Percentiles rank a stretch among this genome's conserved stretches.
Evolutionary conservation across 2,888 invertebrate species (phyloP).

Genomic region (Pyrgus malvae): DNA sequence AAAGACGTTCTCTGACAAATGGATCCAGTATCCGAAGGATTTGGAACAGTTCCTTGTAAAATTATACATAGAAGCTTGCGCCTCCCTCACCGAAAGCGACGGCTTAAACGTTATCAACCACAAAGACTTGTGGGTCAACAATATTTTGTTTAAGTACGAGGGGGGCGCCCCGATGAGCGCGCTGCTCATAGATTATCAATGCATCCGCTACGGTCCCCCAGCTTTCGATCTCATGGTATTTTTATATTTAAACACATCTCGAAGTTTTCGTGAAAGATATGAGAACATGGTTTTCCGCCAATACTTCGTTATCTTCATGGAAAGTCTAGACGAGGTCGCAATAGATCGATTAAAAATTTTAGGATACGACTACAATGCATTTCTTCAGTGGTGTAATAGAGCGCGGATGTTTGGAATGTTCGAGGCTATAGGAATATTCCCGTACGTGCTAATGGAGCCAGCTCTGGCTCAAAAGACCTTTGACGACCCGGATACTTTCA

Average conservation of each 20-base stretch:
- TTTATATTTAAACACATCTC: slow-evolving; percentile 54
- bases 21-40: slow-evolving; percentile 35
- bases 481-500: slow-evolving; percentile 42
- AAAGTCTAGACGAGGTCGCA: slow-evolving; percentile 43
- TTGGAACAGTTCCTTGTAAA: slow-evolving; percentile 45
- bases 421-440: slow-evolving; percentile 36
- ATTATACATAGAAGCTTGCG: slow-evolving; percentile 50
- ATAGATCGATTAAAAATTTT: slow-evolving; percentile 40
- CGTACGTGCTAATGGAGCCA: slow-evolving; percentile 44
- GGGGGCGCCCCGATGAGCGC: slow-evolving; percentile 48
- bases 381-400: slow-evolving; percentile 28
- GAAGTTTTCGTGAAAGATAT: slow-evolving; percentile 48
- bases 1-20: slow-evolving; percentile 49
- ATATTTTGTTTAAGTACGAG: slow-evolving; percentile 62
- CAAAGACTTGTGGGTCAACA: slow-evolving; percentile 67
- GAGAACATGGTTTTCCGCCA: slow-evolving; percentile 47
- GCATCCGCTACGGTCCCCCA: slow-evolving; percentile 61
- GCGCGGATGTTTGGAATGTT: slow-evolving; percentile 30
- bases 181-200: slow-evolving; percentile 63
- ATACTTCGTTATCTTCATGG: slow-evolving; percentile 51
- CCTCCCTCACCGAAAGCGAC: slow-evolving; percentile 44
- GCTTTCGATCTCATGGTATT: slow-evolving; percentile 60
- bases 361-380: slow-evolving; percentile 27
- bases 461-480: slow-evolving; percentile 37
- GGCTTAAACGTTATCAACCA: slow-evolving; percentile 62